Base-by-base conservation (phyloP, 2,797 vertebrate species). In the Dipus sagitta region DNA sequence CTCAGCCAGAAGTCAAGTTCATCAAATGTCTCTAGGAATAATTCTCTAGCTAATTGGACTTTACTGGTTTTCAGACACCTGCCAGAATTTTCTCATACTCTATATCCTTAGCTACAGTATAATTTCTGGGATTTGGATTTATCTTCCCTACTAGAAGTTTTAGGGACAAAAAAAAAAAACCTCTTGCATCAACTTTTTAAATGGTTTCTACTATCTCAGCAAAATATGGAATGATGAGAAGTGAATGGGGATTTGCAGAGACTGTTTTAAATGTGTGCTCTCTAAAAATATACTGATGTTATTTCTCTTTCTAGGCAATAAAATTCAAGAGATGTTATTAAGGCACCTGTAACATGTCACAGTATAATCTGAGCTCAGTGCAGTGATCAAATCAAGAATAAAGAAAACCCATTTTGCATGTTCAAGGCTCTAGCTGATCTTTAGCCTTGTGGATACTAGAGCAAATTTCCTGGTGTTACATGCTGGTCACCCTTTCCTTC, bases 401-500 rank as follows among this genome's bases (percentile, higher is more conserved):
- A 94, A 90, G 60, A 94, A 96, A 82, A 2, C 28, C 64, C 76
- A 92, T 95, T 96, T 90, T 94, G 12, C 87, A 92, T 23, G 26
- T 91, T 88, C 85, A 83, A 67, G 82, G 71, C 54, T 90, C n/a
- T 77, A 52, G 76, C 65, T 94, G 89, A 80, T 96, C 89, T 92
- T 70, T 95, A 84, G 70, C 93, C 93, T 77, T 86, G 42, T 89
- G 90, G 87, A 67, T 90, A 89, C 78, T 67, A 74, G 67, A 81
- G 32, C 52, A 86, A 95, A 94, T 93, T 96, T 94, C 70, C 79
- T 88, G 17, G 28, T 42, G 58, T 87, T 65, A 95, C 93, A 75
- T 96, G 74, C 78, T 92, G 93, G 83, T 91, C 80, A 82, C 74
- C 62, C 54, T 77, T 86, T 95, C 4, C 17, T 93, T 97, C 96